phyloP scores from a whole-genome alignment of 2,797 vertebrate genomes.

The Momotus momota region DNA sequence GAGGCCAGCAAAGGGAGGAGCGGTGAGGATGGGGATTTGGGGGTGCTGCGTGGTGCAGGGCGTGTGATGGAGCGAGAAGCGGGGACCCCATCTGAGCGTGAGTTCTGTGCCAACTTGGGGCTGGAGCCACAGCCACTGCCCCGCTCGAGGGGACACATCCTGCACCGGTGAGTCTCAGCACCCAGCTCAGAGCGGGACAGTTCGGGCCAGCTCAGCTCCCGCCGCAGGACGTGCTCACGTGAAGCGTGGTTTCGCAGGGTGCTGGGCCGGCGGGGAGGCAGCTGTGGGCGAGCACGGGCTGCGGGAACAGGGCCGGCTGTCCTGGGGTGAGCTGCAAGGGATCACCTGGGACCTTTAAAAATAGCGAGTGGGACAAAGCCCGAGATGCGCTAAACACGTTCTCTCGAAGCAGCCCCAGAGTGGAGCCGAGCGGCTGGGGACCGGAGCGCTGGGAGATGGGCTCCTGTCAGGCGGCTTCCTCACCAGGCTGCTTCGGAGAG shows the following conservation, averaged over 20 bases:
- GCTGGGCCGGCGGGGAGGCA: background rate
- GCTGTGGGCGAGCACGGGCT: fast-evolving
- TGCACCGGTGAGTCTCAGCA: fast-evolving
- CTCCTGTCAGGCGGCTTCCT: background rate
- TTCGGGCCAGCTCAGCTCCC: fast-evolving
- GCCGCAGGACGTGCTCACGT: fast-evolving
- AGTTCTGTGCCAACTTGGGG: background rate
- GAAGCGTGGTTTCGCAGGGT: background rate
- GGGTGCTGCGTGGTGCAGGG: background rate
- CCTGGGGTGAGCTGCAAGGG: background rate
- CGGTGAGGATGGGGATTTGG: fast-evolving
- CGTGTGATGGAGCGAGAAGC: fast-evolving
- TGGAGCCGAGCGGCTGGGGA: fast-evolving
- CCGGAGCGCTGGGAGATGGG: fast-evolving
- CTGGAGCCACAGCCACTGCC: background rate
- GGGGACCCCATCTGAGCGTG: fast-evolving
- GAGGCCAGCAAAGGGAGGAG: background rate
- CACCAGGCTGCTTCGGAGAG: fast-evolving
- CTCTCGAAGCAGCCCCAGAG: background rate
- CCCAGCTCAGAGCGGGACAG: fast-evolving
- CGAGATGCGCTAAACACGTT: background rate
- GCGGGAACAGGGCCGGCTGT: background rate
- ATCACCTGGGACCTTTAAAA: background rate
- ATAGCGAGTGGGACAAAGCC: background rate
- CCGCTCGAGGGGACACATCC: fast-evolving